phyloP scores from a whole-genome alignment of 2,888 invertebrate genomes.

The Petrophora chlorosata region DNA sequence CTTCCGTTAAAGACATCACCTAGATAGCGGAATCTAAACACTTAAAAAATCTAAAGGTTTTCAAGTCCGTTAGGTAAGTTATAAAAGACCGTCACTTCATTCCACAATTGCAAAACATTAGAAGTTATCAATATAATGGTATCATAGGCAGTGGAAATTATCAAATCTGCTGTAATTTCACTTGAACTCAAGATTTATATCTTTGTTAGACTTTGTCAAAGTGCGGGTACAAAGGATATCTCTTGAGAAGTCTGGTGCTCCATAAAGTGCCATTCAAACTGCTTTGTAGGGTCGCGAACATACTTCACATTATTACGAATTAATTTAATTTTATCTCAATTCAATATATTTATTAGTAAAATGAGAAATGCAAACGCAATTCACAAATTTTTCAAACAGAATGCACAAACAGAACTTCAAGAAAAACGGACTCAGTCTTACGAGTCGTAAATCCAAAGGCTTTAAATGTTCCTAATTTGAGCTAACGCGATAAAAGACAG shows the following conservation, averaged over 20 bases:
- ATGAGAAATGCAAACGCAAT: not conserved
- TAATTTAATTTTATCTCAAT: constrained; percentile 22
- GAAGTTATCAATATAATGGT: too few relatives aligned
- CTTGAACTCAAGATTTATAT: constrained; percentile 24
- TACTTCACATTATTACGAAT: constrained; percentile 33
- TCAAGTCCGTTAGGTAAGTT: constrained; percentile 22
- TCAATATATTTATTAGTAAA: too few relatives aligned
- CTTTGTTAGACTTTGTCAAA: constrained; percentile 33
- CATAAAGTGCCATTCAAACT: constrained; percentile 52
- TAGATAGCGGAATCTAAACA: constrained; percentile 55
- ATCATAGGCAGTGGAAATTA: not conserved
- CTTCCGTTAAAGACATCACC: constrained; percentile 55
- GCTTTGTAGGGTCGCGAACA: constrained; percentile 36
- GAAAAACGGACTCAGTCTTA: not conserved
- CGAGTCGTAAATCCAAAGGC: constrained; percentile 12
- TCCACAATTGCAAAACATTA: too few relatives aligned
- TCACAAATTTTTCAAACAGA: not conserved
- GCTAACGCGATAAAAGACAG: constrained; percentile 34
- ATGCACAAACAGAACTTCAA: constrained; percentile 1
- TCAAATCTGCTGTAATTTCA: constrained; percentile 16
- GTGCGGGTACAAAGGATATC: constrained; percentile 44
- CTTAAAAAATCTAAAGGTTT: constrained; percentile 38
- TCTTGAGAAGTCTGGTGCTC: constrained; percentile 45
- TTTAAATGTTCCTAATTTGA: constrained; percentile 24
- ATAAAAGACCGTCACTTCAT: constrained; percentile 45